A percentile compares a stretch with the other conserved stretches of the same genome.
Evolutionary conservation across 2,113 vertebrate genomes (phyloP).

Genomic region (Rissa tridactyla): DNA sequence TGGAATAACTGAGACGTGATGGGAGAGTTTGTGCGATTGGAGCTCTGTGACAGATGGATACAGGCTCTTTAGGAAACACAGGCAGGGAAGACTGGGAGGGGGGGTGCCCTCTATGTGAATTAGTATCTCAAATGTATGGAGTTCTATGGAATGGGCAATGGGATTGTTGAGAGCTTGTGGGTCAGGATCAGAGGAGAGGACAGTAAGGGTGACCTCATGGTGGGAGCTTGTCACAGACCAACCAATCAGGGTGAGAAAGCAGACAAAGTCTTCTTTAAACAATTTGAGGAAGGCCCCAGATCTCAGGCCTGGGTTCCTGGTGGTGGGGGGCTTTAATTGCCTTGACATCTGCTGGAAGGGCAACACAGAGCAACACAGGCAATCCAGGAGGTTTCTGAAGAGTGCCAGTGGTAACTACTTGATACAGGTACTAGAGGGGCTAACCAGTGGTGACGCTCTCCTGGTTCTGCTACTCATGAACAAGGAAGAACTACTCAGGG

Average conservation of each 20-base stretch:
- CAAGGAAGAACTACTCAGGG: neutral
- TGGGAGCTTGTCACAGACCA: neutral
- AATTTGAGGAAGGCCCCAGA: neutral
- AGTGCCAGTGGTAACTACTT: neutral
- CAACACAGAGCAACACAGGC: too few relatives aligned
- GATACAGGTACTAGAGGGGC: neutral
- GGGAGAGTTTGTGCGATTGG: neutral
- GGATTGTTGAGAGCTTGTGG: neutral
- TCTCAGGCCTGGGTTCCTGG: neutral
- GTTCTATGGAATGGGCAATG: neutral
- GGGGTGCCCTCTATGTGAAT: too few relatives aligned
- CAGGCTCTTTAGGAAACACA: too few relatives aligned
- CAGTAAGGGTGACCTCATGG: neutral
- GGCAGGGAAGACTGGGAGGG: too few relatives aligned
- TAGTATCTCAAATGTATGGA: too few relatives aligned
- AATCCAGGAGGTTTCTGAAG: neutral
- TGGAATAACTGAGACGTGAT: neutral
- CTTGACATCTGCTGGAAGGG: neutral
- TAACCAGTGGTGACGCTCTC: neutral
- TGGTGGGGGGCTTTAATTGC: neutral
- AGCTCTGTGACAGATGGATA: neutral
- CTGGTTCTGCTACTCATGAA: neutral
- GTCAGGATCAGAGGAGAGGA: neutral
- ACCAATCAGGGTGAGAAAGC: neutral
- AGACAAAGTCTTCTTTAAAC: neutral